Percentiles rank a stretch among this genome's conserved stretches.
phyloP scores from a whole-genome alignment of 1,140 invertebrate species.

The Bombus consobrinus region DNA sequence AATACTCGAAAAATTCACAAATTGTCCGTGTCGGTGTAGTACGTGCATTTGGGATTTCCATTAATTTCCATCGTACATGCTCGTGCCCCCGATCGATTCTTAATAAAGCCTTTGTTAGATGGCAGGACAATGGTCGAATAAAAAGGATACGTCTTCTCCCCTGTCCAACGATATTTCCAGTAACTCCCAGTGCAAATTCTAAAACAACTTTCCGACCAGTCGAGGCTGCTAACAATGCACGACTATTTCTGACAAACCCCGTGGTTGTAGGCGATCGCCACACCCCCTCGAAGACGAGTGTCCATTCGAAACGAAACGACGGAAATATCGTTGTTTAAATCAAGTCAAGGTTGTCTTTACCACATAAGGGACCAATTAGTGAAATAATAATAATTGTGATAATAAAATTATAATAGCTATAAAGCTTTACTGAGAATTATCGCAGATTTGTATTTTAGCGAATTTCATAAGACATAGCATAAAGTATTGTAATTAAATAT shows the following conservation, averaged over 20 bases:
- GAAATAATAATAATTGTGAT: too few species aligned
- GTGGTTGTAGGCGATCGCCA: neutral
- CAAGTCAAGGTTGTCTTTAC: neutral
- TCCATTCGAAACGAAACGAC: slow-evolving; percentile 21
- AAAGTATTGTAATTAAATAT: too few species aligned
- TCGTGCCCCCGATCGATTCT: neutral
- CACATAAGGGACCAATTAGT: neutral
- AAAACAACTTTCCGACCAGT: neutral
- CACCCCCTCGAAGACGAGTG: neutral
- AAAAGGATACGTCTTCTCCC: neutral
- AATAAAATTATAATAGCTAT: too few species aligned
- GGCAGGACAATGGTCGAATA: slow-evolving; percentile 5
- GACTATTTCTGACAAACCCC: slow-evolving; percentile 21
- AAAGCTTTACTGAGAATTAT: too few species aligned
- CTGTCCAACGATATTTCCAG: neutral
- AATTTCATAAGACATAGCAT: too few species aligned
- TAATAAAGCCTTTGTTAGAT: slow-evolving; percentile 32
- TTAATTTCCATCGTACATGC: neutral
- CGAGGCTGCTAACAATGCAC: neutral
- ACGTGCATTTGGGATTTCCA: neutral
- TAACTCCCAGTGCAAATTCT: slow-evolving; percentile 16
- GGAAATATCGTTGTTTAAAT: slow-evolving; percentile 24
- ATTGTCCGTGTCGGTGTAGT: too few species aligned
- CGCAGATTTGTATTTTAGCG: too few species aligned
- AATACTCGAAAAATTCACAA: neutral